Conservation (phyloP, 2,888 invertebrate genomes). For the Therioaphis trifolii region DNA sequence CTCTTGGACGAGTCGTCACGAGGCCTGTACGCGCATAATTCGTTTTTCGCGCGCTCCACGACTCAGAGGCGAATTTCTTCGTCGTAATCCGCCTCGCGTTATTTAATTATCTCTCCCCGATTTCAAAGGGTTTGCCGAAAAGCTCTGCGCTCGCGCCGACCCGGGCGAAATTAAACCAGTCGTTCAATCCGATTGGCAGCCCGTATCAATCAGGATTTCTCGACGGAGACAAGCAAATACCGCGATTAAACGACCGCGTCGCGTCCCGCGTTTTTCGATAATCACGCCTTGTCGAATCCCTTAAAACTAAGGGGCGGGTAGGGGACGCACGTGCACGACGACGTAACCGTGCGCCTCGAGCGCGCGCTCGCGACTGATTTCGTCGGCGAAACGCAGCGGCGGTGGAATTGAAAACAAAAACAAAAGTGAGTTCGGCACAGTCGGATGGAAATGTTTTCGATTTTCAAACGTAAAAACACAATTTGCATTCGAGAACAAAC, state of each 20-base stretch:
- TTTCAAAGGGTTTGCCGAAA: conserved; percentile 11
- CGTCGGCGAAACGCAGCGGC: background rate
- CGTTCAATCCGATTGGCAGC: background rate
- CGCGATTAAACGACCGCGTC: conserved; percentile 36
- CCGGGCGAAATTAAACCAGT: background rate
- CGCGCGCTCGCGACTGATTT: background rate
- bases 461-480: conserved; percentile 21
- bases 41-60: background rate
- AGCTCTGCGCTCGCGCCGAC: background rate
- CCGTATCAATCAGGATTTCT: conserved; percentile 31
- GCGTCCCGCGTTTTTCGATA: background rate
- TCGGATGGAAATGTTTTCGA: conserved; percentile 15
- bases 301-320: no score
- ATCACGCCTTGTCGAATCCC: background rate
- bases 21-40: background rate
- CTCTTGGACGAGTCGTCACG: no score
- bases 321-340: no score
- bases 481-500: conserved; percentile 35
- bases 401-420: background rate
- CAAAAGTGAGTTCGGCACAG: conserved; percentile 15
- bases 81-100: background rate
- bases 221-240: conserved; percentile 8
- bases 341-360: background rate
- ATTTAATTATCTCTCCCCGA: conserved; percentile 15
- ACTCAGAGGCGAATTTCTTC: background rate